A percentile compares a stretch with the other conserved stretches of the same genome.
phyloP scores from a whole-genome alignment of 2,797 vertebrate genomes.

The Rachycentron canadum region DNA sequence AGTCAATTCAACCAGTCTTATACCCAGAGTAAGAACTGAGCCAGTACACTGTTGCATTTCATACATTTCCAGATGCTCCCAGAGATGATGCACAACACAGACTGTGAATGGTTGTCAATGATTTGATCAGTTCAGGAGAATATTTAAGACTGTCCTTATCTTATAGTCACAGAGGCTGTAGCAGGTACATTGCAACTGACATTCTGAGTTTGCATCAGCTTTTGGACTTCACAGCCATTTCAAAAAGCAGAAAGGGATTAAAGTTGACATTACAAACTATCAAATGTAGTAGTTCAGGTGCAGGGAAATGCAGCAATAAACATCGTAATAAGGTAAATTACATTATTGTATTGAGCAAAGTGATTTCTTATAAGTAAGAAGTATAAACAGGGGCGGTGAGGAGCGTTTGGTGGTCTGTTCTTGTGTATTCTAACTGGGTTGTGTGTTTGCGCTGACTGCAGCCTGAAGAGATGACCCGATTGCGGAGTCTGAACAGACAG shows the following conservation, averaged over 20 bases:
- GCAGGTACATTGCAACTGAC: not conserved
- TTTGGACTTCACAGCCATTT: not conserved
- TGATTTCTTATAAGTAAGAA: not conserved
- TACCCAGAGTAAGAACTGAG: slow-evolving; percentile 90
- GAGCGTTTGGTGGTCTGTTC: slow-evolving; percentile 27
- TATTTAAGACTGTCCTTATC: not conserved
- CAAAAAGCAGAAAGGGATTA: not conserved
- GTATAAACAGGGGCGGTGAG: not conserved
- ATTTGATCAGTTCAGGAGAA: not conserved
- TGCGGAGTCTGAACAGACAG: slow-evolving; percentile 95
- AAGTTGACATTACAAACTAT: not conserved
- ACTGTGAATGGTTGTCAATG: not conserved
- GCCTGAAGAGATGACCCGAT: slow-evolving; percentile 98
- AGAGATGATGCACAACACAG: not conserved
- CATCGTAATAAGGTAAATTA: not conserved
- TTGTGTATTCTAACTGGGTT: slow-evolving; percentile 43
- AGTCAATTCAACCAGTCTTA: slow-evolving; percentile 93
- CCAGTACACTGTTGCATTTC: not conserved
- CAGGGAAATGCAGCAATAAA: not conserved
- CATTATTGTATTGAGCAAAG: not conserved
- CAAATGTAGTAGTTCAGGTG: not conserved
- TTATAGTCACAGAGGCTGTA: not conserved
- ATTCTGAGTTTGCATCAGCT: not conserved
- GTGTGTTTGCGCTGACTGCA: slow-evolving; percentile 73
- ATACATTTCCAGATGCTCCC: not conserved